These are phyloP conservation scores for Amorpha juglandis DNA, from an alignment of 2,888 invertebrate species.

Conservation along the genomic window DNA sequence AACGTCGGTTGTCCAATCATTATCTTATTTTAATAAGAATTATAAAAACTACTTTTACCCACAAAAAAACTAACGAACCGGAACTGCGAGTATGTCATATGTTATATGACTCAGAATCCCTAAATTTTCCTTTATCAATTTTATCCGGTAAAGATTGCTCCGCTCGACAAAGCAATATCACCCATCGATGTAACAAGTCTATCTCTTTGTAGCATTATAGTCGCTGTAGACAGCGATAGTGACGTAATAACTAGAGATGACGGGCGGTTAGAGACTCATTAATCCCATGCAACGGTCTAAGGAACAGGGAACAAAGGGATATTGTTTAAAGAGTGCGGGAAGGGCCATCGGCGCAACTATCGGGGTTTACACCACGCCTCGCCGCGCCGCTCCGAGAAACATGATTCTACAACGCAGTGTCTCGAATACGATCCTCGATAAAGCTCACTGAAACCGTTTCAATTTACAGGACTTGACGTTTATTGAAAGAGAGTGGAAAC, in stretches of 20 bases:
- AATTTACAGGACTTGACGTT: conserved; percentile 18
- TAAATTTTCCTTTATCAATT: not conserved
- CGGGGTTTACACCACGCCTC: conserved; percentile 15
- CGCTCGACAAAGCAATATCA: conserved; percentile 9
- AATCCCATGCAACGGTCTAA: conserved; percentile 47
- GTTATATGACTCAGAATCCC: no score
- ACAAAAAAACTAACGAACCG: not conserved
- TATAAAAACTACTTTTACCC: no score
- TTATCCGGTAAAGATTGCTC: not conserved
- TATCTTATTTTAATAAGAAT: no score
- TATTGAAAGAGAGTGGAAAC: conserved; percentile 18
- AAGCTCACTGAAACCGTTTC: conserved; percentile 24
- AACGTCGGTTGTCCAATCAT: no score
- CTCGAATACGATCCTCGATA: conserved; percentile 26
- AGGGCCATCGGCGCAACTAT: conserved; percentile 37
- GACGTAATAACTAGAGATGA: conserved; percentile 36
- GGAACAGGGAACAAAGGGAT: conserved; percentile 54
- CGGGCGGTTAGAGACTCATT: conserved; percentile 48
- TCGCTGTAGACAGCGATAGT: conserved; percentile 1
- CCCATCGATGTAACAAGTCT: not conserved
- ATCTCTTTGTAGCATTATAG: conserved; percentile 19
- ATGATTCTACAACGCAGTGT: conserved; percentile 28
- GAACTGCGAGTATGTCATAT: not conserved
- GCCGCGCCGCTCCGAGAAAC: conserved; percentile 27
- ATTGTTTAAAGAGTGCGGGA: conserved; percentile 51